phyloP scores from a whole-genome alignment of 2,797 vertebrate species.

The Takifugu rubripes region DNA sequence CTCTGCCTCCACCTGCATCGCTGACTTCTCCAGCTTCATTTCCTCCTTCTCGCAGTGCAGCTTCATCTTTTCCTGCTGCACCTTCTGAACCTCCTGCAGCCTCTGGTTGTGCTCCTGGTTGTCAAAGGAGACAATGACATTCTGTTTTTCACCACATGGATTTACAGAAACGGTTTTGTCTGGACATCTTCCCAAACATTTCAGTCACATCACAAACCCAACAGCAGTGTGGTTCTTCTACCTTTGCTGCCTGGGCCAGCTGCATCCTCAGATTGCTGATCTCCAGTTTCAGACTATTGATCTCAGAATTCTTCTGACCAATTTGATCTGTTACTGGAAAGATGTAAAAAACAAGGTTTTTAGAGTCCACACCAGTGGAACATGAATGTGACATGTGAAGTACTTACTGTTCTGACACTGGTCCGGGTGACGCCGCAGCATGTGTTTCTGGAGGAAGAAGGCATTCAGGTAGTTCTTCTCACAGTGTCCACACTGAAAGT shows the following conservation, averaged over 20 bases:
- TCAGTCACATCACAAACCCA: no score
- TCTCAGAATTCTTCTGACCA: background rate
- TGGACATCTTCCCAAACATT: no score
- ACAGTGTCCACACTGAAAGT: background rate
- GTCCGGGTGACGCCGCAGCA: background rate
- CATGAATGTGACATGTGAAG: no score
- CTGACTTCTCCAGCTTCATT: no score
- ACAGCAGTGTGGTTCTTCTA: background rate
- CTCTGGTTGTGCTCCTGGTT: background rate
- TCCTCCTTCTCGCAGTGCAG: no score
- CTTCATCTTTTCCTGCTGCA: no score
- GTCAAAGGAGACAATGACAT: background rate
- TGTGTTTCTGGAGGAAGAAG: background rate
- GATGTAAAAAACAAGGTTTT: no score
- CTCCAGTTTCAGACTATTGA: background rate
- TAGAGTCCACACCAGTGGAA: no score
- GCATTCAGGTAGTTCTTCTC: background rate
- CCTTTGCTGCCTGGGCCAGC: background rate
- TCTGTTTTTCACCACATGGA: no score
- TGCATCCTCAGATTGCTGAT: background rate
- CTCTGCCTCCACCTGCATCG: no score
- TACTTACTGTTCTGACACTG: background rate
- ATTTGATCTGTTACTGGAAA: background rate
- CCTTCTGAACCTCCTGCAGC: background rate
- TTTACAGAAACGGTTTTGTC: no score